A percentile compares a stretch with the other conserved stretches of the same genome.
Evolutionary conservation across 2,113 vertebrate species (phyloP).

Genomic region (Solea senegalensis): DNA sequence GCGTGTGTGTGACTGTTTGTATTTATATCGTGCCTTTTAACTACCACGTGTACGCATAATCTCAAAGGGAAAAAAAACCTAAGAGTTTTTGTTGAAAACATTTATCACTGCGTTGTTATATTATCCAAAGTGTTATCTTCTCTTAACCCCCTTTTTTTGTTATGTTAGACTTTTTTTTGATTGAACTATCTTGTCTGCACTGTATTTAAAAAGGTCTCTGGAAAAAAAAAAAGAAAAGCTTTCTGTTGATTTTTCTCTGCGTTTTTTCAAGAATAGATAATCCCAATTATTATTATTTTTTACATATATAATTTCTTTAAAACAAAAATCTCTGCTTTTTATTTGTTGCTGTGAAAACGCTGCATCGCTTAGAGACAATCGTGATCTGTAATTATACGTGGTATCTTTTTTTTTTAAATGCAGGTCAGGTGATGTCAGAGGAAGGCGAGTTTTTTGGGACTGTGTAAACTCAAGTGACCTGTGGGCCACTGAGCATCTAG

Average conservation of each 20-base stretch:
- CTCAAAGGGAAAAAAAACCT: constrained; percentile 76
- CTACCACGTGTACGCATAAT: constrained; percentile 63
- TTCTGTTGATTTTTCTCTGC: neutral
- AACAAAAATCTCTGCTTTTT: neutral
- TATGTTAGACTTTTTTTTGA: constrained; percentile 11
- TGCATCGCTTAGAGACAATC: constrained; percentile 61
- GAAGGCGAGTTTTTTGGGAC: neutral
- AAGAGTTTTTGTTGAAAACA: constrained; percentile 52
- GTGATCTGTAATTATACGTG: neutral
- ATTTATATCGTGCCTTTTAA: constrained; percentile 84
- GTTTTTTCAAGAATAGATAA: neutral
- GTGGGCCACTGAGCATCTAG: too few species aligned
- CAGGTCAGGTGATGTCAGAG: neutral
- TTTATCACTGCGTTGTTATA: constrained; percentile 50
- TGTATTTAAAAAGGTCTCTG: constrained; percentile 21
- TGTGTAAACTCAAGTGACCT: too few species aligned
- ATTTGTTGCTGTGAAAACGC: constrained; percentile 40
- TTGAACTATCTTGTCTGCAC: constrained; percentile 45
- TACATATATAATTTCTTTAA: neutral
- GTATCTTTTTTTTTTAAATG: neutral
- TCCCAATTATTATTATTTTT: neutral
- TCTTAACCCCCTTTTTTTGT: constrained; percentile 14
- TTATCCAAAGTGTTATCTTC: constrained; percentile 68
- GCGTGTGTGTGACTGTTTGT: constrained; percentile 50
- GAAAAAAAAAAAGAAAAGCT: neutral